Percentiles rank a stretch among this genome's conserved stretches.
Conservation (phyloP, 2,113 vertebrate species). For the Podiceps cristatus region DNA sequence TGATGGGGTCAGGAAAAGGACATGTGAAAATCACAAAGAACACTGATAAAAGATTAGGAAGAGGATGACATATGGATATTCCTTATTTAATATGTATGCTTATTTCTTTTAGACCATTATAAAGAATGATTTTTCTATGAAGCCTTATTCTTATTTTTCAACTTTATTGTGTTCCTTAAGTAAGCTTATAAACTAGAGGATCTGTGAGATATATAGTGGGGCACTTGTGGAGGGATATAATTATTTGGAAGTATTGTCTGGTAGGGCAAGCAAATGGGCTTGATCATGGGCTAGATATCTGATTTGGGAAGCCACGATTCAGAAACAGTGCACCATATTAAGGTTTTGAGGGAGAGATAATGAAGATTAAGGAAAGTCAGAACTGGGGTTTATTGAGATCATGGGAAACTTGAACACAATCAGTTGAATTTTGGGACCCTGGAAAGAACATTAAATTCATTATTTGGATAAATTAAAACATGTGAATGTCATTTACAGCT, state of each 20-base stretch:
- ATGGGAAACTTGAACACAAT: background rate
- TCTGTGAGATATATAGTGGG: background rate
- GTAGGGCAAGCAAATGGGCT: background rate
- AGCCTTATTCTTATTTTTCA: background rate
- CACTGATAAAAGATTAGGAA: background rate
- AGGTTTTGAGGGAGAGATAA: background rate
- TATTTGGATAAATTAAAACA: background rate
- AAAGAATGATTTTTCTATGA: background rate
- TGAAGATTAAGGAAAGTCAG: background rate
- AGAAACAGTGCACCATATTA: background rate
- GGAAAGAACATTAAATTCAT: background rate
- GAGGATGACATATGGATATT: rapidly evolving
- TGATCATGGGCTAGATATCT: background rate
- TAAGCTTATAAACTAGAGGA: background rate
- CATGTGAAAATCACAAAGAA: background rate
- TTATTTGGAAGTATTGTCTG: background rate
- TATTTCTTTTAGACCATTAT: background rate
- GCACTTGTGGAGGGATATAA: background rate
- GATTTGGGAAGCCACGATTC: background rate
- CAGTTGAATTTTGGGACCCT: background rate
- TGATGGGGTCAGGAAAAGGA: background rate
- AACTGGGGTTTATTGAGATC: background rate
- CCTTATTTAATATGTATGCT: background rate
- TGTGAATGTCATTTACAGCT: background rate
- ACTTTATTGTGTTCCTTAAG: background rate